Evolutionary conservation across 2,797 vertebrate genomes (phyloP), one percentile per base, ranked within the genome.

Genomic region (Poecilia velifera): DNA sequence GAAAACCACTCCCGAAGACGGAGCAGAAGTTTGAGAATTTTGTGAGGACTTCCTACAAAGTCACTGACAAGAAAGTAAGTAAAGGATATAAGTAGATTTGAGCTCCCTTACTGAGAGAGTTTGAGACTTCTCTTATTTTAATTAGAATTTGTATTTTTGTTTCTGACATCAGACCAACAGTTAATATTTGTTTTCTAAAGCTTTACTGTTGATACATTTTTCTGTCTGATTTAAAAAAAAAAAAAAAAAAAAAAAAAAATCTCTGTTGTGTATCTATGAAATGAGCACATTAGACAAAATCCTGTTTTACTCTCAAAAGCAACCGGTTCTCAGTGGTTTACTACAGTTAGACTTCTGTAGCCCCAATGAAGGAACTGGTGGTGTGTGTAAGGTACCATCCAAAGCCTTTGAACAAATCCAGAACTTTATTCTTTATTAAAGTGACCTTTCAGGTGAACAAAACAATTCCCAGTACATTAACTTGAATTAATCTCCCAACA

Each of bases 11-110:
- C 57, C 96, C 96, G 39, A 97, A 96, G 91, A 95, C 95, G 0
- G 93, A 96, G 90, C 94, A 95, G 93, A 97, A 96, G 90, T 96
- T 97, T 89, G 95, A 96, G 88, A 97, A 97, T 80, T 96, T 87
- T 43, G 92, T 95, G 81, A 95, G 36, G 88, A 94, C 81, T 80
- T 74, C 90, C 74, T 96, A 94, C 80, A 96, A 91, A 91, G 92
- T 96, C 82, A 81, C 87, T 0, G 96, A 97, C 90, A 95, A 95
- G 92, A 92, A 93, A 73, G 96, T 96, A 88, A 94, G 96, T 95
- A 49, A 16, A 82, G 43, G 28, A 34, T 43, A 20, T 31, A n/a
- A 36, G 4, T 59, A 43, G 51, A n/a, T 74, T 45, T 36, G 20
- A 71, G 43, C 41, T 45, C 39, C 39, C 14, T 78, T 28, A 71